These are phyloP conservation scores for Hephaestus fuliginosus DNA, from an alignment of 2,797 vertebrate genomes.

Conservation along the genomic window DNA sequence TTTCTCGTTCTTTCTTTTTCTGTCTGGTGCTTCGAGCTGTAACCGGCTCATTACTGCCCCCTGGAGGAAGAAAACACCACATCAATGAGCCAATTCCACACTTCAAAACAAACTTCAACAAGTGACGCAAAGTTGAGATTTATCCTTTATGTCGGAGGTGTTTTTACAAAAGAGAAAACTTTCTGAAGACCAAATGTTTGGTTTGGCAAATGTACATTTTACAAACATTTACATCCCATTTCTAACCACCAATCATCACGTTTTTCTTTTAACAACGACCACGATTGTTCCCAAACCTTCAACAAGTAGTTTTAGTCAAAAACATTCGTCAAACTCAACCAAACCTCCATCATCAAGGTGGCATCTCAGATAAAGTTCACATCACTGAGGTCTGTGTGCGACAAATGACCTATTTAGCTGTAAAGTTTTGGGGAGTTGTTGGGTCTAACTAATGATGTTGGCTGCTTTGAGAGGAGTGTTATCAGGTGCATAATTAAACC, in stretches of 20 bases:
- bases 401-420: neutral
- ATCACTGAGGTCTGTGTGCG: neutral
- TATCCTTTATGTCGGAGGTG: neutral
- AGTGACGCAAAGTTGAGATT: too few species aligned
- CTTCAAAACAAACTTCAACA: too few species aligned
- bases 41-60: too few species aligned
- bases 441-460: neutral
- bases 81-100: too few species aligned
- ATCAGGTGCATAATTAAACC: slow-evolving; percentile 45
- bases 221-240: neutral
- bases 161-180: neutral
- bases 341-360: neutral
- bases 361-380: neutral
- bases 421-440: neutral
- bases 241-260: neutral
- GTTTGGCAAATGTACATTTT: neutral
- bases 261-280: neutral
- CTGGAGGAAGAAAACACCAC: neutral
- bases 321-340: neutral
- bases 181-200: neutral
- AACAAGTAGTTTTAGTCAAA: too few species aligned
- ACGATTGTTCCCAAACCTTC: neutral
- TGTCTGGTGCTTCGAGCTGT: too few species aligned
- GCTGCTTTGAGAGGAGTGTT: neutral
- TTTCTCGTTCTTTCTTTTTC: too few species aligned